phyloP scores from a whole-genome alignment of 2,888 invertebrate species.

The Hartigia nigra region DNA sequence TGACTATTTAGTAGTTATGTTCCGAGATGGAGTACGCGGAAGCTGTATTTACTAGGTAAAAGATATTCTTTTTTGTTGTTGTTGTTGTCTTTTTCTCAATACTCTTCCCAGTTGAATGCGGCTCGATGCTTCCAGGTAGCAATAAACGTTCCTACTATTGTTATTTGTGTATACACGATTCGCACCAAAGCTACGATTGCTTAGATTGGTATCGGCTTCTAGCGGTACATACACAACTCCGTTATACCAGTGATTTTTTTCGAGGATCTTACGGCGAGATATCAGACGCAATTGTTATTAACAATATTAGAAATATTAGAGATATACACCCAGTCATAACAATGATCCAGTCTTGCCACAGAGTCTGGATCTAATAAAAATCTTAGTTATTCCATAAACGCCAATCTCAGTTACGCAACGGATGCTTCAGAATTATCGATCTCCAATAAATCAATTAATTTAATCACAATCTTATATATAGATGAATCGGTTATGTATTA shows the following conservation, averaged over 20 bases:
- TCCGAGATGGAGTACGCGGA: not conserved
- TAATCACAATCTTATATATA: not conserved
- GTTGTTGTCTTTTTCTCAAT: not conserved
- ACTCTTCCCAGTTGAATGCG: not conserved
- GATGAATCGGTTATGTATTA: too few species aligned
- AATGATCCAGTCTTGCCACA: too few species aligned
- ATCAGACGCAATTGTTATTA: constrained; percentile 46
- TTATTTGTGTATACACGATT: not conserved
- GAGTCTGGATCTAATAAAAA: too few species aligned
- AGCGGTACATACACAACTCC: constrained; percentile 51
- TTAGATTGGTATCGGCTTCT: constrained; percentile 45
- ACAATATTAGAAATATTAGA: constrained; percentile 45
- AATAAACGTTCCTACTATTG: not conserved
- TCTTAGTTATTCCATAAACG: not conserved
- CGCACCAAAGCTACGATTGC: not conserved
- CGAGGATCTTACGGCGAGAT: constrained; percentile 36
- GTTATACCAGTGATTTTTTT: constrained; percentile 46
- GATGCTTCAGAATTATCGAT: not conserved
- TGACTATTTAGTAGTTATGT: not conserved
- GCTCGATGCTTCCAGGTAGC: not conserved
- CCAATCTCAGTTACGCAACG: not conserved
- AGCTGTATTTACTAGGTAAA: not conserved
- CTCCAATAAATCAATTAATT: not conserved
- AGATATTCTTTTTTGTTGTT: too few species aligned
- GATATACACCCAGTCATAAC: not conserved